Evolutionary conservation across 2,797 vertebrate genomes (phyloP).

Genomic region (Myripristis jacobus): DNA sequence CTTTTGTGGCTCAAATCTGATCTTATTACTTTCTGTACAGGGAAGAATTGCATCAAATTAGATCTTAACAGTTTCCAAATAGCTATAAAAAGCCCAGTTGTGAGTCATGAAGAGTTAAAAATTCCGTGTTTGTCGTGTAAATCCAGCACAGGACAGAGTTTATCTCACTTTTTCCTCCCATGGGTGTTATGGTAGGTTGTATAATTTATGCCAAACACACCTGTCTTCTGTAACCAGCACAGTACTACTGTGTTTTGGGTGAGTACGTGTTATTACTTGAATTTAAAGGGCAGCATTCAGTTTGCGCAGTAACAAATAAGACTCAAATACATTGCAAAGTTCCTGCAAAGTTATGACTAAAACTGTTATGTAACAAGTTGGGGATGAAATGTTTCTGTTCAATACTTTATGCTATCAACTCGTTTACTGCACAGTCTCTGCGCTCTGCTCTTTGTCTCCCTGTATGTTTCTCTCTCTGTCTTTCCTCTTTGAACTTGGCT

Average conservation of each 20-base stretch:
- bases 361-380: neutral
- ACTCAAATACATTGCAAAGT: neutral
- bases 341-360: neutral
- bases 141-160: neutral
- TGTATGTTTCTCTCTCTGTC: neutral
- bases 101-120: neutral
- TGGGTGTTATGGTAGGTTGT: neutral
- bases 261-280: neutral
- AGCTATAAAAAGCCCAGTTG: neutral
- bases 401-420: no score
- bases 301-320: neutral
- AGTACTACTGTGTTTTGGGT: neutral
- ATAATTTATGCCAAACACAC: neutral
- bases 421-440: neutral
- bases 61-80: neutral
- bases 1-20: neutral
- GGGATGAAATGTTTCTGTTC: neutral
- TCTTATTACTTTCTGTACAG: neutral
- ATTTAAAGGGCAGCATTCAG: neutral
- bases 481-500: slow-evolving; percentile 23
- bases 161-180: neutral
- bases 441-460: neutral
- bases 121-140: neutral
- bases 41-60: neutral
- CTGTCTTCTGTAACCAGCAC: neutral